Conservation (phyloP, 2,797 vertebrate genomes). For the Sebastes wilsoni region DNA sequence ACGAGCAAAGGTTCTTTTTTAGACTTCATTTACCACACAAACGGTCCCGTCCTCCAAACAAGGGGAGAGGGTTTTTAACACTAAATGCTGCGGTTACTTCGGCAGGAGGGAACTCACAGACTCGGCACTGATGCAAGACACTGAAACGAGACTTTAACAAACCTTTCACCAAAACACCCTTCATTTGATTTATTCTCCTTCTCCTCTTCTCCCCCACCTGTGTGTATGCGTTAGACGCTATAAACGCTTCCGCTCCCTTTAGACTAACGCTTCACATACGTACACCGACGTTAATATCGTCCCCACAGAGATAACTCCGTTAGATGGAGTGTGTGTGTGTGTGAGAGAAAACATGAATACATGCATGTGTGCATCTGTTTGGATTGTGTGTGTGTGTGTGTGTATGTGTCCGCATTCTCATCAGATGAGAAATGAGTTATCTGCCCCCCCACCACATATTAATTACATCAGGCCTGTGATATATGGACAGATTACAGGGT, state of each 20-base stretch:
- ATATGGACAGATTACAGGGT: conserved; percentile 76
- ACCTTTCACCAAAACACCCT: conserved; percentile 52
- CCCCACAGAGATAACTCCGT: conserved; percentile 12
- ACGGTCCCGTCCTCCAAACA: conserved; percentile 14
- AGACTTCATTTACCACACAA: conserved; percentile 28
- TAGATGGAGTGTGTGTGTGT: conserved; percentile 1
- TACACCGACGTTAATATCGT: conserved; percentile 44
- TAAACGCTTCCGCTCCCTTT: conserved; percentile 48
- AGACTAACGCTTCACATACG: conserved; percentile 47
- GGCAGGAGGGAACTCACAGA: conserved; percentile 48
- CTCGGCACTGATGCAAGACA: conserved; percentile 72
- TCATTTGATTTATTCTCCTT: conserved; percentile 54
- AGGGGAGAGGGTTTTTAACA: neutral
- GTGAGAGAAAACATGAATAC: neutral
- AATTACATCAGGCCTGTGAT: conserved; percentile 78
- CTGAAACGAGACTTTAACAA: conserved; percentile 72
- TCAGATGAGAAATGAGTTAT: conserved; percentile 58
- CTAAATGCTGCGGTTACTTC: conserved; percentile 32
- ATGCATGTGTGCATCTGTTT: neutral
- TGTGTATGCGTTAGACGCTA: conserved; percentile 37
- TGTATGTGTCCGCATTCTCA: conserved; percentile 17
- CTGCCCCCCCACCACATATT: conserved; percentile 43
- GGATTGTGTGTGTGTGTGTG: neutral
- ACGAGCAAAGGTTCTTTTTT: conserved; percentile 13
- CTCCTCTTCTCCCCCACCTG: neutral